A percentile compares a stretch with the other conserved stretches of the same genome.
These are phyloP conservation scores for Saturnia japonica DNA, from an alignment of 2,888 invertebrate genomes.

Conservation along the genomic window DNA sequence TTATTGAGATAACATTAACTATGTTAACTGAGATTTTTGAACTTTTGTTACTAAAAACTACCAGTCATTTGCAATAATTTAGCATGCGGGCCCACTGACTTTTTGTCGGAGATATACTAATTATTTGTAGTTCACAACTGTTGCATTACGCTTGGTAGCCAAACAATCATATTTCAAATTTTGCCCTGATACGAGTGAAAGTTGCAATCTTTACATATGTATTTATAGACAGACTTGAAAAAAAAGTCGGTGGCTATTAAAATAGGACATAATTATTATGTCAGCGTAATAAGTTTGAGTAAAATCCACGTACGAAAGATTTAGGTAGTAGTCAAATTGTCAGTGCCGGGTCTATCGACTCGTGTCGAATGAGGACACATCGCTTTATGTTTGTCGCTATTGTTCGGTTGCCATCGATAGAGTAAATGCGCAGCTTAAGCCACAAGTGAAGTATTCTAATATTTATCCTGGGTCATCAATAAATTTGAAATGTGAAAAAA, in stretches of 20 bases:
- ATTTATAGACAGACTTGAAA: neutral
- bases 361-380: conserved; percentile 30
- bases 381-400: conserved; percentile 37
- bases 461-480: neutral
- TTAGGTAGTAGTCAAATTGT: conserved; percentile 13
- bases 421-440: conserved; percentile 5
- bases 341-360: conserved; percentile 30
- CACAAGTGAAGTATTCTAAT: neutral
- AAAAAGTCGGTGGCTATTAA: neutral
- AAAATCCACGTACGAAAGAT: conserved; percentile 14
- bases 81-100: neutral
- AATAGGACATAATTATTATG: neutral
- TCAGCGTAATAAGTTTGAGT: conserved; percentile 7
- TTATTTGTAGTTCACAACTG: neutral
- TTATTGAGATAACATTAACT: too few species aligned
- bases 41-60: neutral
- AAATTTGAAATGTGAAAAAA: neutral
- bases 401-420: conserved; percentile 33
- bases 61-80: neutral
- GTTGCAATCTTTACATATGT: neutral
- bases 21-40: neutral
- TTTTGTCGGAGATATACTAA: neutral
- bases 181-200: neutral
- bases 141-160: neutral
- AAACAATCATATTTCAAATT: neutral